These are phyloP conservation scores for Ectropis grisescens DNA, from an alignment of 1,140 invertebrate genomes.

Conservation along the genomic window DNA sequence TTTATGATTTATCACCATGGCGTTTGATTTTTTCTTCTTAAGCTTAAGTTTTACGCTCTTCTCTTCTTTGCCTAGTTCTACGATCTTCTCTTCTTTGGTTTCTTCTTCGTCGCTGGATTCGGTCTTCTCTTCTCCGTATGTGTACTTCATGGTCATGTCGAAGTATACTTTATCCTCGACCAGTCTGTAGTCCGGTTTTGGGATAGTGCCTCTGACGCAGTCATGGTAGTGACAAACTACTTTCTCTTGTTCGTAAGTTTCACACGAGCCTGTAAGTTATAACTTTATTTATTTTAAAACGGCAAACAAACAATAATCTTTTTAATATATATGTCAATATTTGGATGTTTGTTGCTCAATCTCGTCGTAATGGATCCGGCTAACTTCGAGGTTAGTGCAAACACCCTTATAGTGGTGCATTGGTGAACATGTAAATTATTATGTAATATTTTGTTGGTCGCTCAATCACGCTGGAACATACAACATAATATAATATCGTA, in stretches of 20 bases:
- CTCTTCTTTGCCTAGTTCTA: slow-evolving; percentile 10
- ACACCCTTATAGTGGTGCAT: too few species aligned
- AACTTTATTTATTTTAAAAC: background rate
- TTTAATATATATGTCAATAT: too few species aligned
- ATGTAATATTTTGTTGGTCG: too few species aligned
- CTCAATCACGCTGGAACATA: too few species aligned
- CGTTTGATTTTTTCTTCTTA: slow-evolving; percentile 36
- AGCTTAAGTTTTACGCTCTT: slow-evolving; percentile 15
- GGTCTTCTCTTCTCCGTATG: slow-evolving; percentile 19
- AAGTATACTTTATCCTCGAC: slow-evolving; percentile 60
- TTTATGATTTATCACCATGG: slow-evolving; percentile 61
- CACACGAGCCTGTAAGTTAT: slow-evolving; percentile 73
- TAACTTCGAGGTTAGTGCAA: too few species aligned
- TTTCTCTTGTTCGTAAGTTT: slow-evolving; percentile 77
- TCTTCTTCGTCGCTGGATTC: slow-evolving; percentile 9
- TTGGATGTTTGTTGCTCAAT: too few species aligned
- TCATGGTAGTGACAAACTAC: slow-evolving; percentile 74
- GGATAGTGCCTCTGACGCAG: slow-evolving; percentile 60
- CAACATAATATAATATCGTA: too few species aligned
- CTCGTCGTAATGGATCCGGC: too few species aligned
- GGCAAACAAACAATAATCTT: too few species aligned
- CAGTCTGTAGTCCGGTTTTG: slow-evolving; percentile 46
- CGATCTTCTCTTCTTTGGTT: slow-evolving; percentile 9
- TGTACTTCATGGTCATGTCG: slow-evolving; percentile 53
- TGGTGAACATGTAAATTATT: too few species aligned